phyloP scores from a whole-genome alignment of 92 coral and sea anemone species.

The Isaurus tuberculatus region DNA sequence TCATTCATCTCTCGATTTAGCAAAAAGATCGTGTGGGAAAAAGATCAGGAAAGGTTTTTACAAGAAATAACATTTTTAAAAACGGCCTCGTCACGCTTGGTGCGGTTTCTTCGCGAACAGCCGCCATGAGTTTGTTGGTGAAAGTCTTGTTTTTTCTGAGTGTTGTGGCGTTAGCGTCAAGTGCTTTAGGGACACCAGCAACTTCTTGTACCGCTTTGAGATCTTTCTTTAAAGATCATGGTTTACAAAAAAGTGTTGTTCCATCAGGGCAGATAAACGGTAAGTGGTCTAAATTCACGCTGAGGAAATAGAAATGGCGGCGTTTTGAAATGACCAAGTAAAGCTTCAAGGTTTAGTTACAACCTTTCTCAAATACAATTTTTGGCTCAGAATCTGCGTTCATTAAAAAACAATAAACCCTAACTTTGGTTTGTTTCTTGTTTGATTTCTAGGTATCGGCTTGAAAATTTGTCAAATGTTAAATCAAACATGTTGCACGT shows the following conservation, averaged over 20 bases:
- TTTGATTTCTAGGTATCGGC: constrained; percentile 7
- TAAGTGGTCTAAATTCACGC: constrained; percentile 47
- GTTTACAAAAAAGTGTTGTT: constrained; percentile 30
- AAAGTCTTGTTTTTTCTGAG: constrained; percentile 16
- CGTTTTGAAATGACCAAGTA: not conserved
- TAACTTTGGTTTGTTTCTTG: not conserved
- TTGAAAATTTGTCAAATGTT: constrained; percentile 9
- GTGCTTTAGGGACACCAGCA: constrained; percentile 12
- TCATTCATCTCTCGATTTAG: not conserved
- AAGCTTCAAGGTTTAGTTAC: not conserved
- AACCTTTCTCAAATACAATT: not conserved
- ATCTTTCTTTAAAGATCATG: constrained; percentile 29
- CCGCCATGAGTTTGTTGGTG: constrained; percentile 44
- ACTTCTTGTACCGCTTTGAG: constrained; percentile 27
- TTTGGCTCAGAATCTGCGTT: not conserved
- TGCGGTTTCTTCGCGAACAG: constrained; percentile 21
- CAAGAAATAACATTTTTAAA: not conserved
- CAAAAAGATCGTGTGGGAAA: not conserved
- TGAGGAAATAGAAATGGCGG: constrained; percentile 38
- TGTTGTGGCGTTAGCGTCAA: not conserved
- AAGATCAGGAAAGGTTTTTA: not conserved
- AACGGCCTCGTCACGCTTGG: constrained; percentile 7
- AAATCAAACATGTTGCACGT: constrained; percentile 31
- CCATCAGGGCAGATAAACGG: constrained; percentile 13
- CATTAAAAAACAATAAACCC: not conserved